These are phyloP conservation scores for Callipepla squamata DNA, from an alignment of 2,113 vertebrate genomes.

Conservation along the genomic window DNA sequence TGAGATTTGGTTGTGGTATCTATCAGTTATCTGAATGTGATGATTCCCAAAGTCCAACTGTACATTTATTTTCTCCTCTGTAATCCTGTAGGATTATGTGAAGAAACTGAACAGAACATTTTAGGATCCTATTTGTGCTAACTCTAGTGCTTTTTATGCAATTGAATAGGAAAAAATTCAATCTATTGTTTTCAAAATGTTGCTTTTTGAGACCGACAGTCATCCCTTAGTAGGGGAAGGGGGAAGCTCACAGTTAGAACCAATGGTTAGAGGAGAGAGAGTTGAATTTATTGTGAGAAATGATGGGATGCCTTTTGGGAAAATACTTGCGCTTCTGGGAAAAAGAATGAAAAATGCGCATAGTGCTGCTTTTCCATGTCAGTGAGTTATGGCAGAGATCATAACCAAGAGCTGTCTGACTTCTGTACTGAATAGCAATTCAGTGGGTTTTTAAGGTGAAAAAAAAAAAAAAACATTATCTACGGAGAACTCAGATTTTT, in stretches of 20 bases:
- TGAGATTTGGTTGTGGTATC: background rate
- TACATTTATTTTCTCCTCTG: background rate
- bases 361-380: background rate
- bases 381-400: background rate
- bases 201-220: background rate
- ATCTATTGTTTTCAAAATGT: background rate
- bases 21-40: background rate
- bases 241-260: background rate
- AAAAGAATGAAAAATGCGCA: background rate
- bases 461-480: background rate
- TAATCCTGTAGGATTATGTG: background rate
- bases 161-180: background rate
- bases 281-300: background rate
- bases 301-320: background rate
- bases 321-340: background rate
- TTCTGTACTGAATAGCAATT: background rate
- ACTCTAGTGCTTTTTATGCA: background rate
- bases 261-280: background rate
- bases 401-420: background rate
- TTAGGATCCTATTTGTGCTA: background rate
- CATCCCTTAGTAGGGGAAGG: background rate
- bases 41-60: background rate
- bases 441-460: background rate
- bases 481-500: background rate
- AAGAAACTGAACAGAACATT: accelerated